Base-by-base conservation (phyloP, 2,113 vertebrate genomes). In the Megaleporinus macrocephalus region DNA sequence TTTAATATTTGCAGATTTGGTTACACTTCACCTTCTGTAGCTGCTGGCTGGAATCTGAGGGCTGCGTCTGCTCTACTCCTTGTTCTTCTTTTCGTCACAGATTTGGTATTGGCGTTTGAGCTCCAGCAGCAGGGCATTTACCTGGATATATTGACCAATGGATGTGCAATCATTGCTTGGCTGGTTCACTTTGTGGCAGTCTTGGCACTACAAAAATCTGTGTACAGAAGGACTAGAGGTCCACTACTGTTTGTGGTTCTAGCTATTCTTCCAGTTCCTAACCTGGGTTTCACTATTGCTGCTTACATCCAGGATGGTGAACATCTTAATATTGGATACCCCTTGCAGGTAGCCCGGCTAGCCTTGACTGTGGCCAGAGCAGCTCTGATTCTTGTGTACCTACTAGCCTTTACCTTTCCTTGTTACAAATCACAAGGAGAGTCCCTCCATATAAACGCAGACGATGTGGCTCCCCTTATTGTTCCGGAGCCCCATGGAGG, bases 121-220 rank as follows among this genome's bases (percentile, higher is more conserved):
- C 89, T 95, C 24, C 91, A 83, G 47, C 91, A 93, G 79, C 89
- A 84, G 0, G 91, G 94, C 80, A 9, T 94, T 82, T 96, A 95
- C 73, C 88, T 96, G 76, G 95, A 97, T 70, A 62, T 96, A 59
- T 85, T 99, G 5, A 89, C 95, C 3, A 94, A 92, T 65, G 85
- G 94, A 73, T 93, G 93, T 74, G 93, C 92, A 0, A 5, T 94
- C 22, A 44, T 99, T 86, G 91, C 95, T 6, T 99, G 97, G 97
- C 85, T 95, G 77, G 92, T 94, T 7, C 98, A 99, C 26, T 86
- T 94, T 63, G 29, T 94, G 0, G 80, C 96, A 72, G 83, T 97
- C 7, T 61, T 90, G 16, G 63, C 85, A 2, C 88, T 98, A 80
- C 91, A 89, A 87, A 93, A 77, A 29, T 94, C 95, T 1, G 62